Evolutionary conservation across 2,113 vertebrate genomes (phyloP).

Genomic region (Egretta garzetta): DNA sequence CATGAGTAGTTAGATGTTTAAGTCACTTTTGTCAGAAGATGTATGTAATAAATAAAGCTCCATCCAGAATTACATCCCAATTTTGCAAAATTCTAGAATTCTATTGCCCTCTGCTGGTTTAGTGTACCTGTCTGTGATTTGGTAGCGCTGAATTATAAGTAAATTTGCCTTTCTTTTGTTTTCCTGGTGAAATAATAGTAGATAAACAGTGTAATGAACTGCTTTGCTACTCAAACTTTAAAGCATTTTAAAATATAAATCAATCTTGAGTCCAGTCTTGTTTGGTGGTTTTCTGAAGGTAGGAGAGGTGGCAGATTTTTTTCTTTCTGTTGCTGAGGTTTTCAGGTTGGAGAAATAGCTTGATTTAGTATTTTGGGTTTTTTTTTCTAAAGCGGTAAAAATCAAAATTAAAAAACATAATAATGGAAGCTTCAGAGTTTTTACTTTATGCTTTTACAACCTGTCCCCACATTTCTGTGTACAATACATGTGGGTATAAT

Average conservation of each 20-base stretch:
- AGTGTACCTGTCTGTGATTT: background rate
- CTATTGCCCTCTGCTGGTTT: constrained; percentile 73
- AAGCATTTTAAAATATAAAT: background rate
- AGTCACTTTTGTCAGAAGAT: constrained; percentile 14
- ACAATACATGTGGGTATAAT: background rate
- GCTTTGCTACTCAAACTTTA: background rate
- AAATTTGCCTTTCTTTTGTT: background rate
- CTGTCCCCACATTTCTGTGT: background rate
- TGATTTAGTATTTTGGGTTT: background rate
- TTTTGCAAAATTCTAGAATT: constrained; percentile 65
- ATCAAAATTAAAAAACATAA: background rate
- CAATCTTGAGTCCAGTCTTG: background rate
- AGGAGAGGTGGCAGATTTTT: background rate
- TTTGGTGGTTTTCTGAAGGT: background rate
- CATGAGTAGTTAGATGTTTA: background rate
- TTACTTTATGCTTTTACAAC: background rate
- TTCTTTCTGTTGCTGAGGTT: background rate
- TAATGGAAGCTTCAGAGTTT: background rate
- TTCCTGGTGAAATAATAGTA: background rate
- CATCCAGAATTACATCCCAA: background rate
- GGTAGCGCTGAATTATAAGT: background rate
- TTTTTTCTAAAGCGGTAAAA: background rate
- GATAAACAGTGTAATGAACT: background rate
- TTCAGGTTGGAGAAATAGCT: background rate
- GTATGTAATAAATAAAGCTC: constrained; percentile 6